These are phyloP conservation scores for Atlantisia rogersi DNA, from an alignment of 2,113 vertebrate species.

Conservation along the genomic window DNA sequence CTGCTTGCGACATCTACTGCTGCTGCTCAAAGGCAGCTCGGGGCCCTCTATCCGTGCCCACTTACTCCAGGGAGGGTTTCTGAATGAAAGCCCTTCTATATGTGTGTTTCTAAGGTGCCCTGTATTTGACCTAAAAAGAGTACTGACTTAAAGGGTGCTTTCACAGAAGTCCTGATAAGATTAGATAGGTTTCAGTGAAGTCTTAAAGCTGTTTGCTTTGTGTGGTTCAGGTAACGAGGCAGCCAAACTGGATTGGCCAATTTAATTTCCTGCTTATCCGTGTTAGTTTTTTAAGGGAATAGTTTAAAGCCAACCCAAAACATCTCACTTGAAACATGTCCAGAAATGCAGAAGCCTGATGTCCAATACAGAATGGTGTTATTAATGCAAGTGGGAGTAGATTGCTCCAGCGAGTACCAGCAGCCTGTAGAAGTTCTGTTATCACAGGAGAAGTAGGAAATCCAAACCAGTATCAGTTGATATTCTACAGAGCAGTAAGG, in stretches of 20 bases:
- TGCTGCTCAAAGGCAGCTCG: not conserved
- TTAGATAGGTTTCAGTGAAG: constrained; percentile 50
- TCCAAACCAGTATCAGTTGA: not conserved
- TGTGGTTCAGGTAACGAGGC: constrained; percentile 27
- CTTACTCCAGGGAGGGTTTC: not conserved
- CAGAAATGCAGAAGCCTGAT: constrained; percentile 36
- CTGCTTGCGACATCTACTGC: not conserved
- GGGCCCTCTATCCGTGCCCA: not conserved
- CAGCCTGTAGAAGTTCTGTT: not conserved
- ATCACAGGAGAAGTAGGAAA: constrained; percentile 15
- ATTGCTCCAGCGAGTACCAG: not conserved
- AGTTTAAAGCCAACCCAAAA: constrained; percentile 54
- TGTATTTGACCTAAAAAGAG: constrained; percentile 40
- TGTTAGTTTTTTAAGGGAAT: constrained; percentile 1
- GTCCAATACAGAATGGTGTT: constrained; percentile 29
- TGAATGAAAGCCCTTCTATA: constrained; percentile 56
- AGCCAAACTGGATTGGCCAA: constrained; percentile 6
- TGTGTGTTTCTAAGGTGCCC: constrained; percentile 40
- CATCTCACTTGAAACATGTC: constrained; percentile 20
- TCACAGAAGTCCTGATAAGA: constrained; percentile 58
- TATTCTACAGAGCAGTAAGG: not conserved
- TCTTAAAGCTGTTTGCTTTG: constrained; percentile 49
- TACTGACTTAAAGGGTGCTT: constrained; percentile 52
- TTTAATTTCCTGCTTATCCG: constrained; percentile 56
- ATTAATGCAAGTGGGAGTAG: constrained; percentile 12